Base-by-base conservation (phyloP, 2,113 vertebrate genomes). In the Trematomus loennbergii region DNA sequence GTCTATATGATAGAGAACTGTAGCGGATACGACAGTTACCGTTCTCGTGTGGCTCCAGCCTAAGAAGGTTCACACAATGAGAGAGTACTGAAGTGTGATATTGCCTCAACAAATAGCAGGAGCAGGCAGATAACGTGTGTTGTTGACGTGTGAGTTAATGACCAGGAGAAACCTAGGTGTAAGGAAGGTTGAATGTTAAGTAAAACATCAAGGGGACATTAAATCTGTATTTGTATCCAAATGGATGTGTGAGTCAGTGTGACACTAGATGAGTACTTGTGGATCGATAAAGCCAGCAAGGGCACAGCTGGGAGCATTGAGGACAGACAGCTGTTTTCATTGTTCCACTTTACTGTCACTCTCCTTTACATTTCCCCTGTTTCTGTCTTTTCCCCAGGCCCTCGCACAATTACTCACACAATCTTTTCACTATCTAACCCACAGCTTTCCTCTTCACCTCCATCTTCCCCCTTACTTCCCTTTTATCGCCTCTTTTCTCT, bases 261-360 rank as follows among this genome's bases (percentile, higher is more conserved):
- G 65, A 78, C 81, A 66, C 58, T 48, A 64, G 66, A 72, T 72
- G 73, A 87, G 82, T 57, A 57, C 82, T 29, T 40, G 58, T 49
- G 9, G 78, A 88, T 88, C 72, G 12, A 87, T 87, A 75, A 36
- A 67, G 50, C 55, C 59, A 55, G 33, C 2, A n/a, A 69, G 71
- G 59, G 36, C 64, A 80, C 72, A 71, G 79, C 71, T 81, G 73
- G 72, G 40, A 81, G 76, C 54, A 17, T 1, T 25, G 60, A 78
- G 63, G 68, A 43, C 75, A 71, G n/a, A 60, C 78, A 80, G 74
- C 84, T 76, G 84, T 73, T 86, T 72, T 59, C 50, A 74, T 67
- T 57, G 20, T 45, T 46, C 16, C 25, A 66, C 12, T 40, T 2
- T 13, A 50, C 33, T 62, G 50, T 20, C 33, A 53, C 22, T 49